phyloP scores from a whole-genome alignment of 2,113 vertebrate genomes.

The Clinocottus analis region DNA sequence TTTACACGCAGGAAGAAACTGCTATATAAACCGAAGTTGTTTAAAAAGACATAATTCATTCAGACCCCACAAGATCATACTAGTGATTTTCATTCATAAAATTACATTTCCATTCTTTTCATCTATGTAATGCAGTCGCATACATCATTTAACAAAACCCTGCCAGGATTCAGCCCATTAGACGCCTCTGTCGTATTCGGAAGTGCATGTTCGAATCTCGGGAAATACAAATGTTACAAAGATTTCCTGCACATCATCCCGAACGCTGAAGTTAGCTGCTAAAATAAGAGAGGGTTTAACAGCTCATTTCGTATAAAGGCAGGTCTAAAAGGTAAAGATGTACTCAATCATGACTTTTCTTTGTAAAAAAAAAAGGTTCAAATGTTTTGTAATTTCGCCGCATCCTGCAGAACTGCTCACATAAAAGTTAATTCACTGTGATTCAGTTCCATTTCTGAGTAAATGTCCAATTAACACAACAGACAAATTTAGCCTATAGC shows the following conservation, averaged over 20 bases:
- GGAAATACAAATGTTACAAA: conserved; percentile 25
- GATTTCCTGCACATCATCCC: conserved; percentile 26
- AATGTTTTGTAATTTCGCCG: conserved; percentile 54
- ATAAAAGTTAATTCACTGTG: conserved; percentile 13
- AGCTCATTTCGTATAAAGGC: conserved; percentile 67
- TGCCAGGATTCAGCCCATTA: conserved; percentile 39
- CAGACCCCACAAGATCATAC: conserved; percentile 23
- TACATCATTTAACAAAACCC: conserved; percentile 30
- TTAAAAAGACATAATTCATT: neutral
- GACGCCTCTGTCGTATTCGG: neutral
- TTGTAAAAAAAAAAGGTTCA: conserved; percentile 32
- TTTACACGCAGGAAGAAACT: neutral
- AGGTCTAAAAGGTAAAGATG: conserved; percentile 49
- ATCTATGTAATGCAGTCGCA: conserved; percentile 28
- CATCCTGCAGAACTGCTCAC: conserved; percentile 34
- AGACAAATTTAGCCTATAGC: conserved; percentile 35
- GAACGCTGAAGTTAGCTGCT: conserved; percentile 29
- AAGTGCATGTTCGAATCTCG: conserved; percentile 7
- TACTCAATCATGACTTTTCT: conserved; percentile 47
- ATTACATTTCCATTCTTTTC: conserved; percentile 28
- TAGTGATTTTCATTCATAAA: conserved; percentile 14
- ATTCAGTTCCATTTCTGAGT: conserved; percentile 41
- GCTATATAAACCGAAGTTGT: neutral
- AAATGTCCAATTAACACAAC: conserved; percentile 30
- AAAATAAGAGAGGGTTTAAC: conserved; percentile 38